Evolutionary conservation across 2,888 invertebrate genomes (phyloP).

Genomic region (Sphaeridia pumilis): DNA sequence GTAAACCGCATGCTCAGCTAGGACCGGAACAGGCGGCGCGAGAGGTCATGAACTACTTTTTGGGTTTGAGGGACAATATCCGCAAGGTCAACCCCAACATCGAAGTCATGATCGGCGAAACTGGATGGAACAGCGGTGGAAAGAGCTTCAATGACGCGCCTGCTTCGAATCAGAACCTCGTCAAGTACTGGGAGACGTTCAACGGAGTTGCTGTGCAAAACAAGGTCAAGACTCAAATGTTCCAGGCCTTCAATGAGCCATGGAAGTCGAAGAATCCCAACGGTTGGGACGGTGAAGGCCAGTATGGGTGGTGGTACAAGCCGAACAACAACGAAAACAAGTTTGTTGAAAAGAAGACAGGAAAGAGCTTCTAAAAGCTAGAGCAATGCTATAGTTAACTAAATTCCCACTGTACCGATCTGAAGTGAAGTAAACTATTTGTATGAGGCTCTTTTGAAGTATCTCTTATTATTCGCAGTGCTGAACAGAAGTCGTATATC

Average conservation of each 20-base stretch:
- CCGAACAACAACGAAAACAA: conserved; percentile 1
- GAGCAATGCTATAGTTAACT: too few relatives aligned
- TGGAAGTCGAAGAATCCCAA: conserved; percentile 26
- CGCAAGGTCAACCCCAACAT: conserved; percentile 24
- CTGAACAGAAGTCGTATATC: too few relatives aligned
- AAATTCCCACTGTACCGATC: too few relatives aligned
- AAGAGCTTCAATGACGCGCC: conserved; percentile 25
- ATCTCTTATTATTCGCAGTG: too few relatives aligned
- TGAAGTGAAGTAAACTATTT: too few relatives aligned
- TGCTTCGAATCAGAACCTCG: conserved; percentile 22
- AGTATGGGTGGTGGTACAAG: conserved; percentile 33
- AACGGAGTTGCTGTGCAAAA: conserved; percentile 16
- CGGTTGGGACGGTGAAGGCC: conserved; percentile 20
- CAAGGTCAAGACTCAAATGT: conserved; percentile 31
- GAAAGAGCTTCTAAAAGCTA: too few relatives aligned
- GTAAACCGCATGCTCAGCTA: conserved; percentile 17
- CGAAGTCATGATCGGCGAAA: conserved; percentile 35
- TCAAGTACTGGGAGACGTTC: conserved; percentile 30
- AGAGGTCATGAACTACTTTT: conserved; percentile 27
- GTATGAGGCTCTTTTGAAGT: too few relatives aligned
- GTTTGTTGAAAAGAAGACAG: conserved; percentile 1
- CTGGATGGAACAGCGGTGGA: conserved; percentile 33
- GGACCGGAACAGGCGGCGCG: conserved; percentile 21
- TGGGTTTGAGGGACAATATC: conserved; percentile 24
- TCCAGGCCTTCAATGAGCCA: conserved; percentile 34